These are phyloP conservation scores for Scolopax rusticola DNA, from an alignment of 2,797 vertebrate species.

Conservation along the genomic window DNA sequence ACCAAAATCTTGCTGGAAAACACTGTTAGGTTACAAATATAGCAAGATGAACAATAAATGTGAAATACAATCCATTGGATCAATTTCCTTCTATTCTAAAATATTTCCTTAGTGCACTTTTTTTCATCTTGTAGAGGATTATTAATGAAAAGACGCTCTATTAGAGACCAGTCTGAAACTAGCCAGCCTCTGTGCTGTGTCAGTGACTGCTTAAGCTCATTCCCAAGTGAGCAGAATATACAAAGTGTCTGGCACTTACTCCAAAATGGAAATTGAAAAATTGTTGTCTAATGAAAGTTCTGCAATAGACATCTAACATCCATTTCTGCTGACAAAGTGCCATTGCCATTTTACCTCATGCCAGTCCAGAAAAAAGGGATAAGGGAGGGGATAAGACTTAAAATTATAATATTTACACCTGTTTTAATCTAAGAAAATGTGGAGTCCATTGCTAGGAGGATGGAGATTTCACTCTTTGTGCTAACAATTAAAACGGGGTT, in stretches of 20 bases:
- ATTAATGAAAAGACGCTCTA: not conserved
- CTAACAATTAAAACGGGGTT: not conserved
- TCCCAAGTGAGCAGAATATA: not conserved
- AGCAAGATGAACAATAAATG: not conserved
- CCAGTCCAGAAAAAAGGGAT: not conserved
- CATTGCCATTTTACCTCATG: not conserved
- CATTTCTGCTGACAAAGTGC: not conserved
- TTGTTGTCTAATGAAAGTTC: not conserved
- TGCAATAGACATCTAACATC: not conserved
- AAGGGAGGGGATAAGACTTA: not conserved
- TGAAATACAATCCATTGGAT: not conserved
- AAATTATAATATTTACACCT: not conserved
- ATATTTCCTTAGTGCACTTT: not conserved
- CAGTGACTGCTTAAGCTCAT: not conserved
- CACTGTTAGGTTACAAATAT: not conserved
- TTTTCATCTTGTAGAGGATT: not conserved
- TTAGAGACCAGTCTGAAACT: not conserved
- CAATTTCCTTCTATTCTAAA: not conserved
- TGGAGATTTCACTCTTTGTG: not conserved
- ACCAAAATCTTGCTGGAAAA: not conserved
- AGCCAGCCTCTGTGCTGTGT: not conserved
- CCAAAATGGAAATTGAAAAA: not conserved
- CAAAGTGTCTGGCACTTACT: not conserved
- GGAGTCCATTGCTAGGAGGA: not conserved
- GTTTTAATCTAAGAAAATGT: not conserved